Percentiles rank a stretch among this genome's conserved stretches.
Evolutionary conservation across 2,888 invertebrate genomes (phyloP).

Genomic region (Teinopalpus imperialis): DNA sequence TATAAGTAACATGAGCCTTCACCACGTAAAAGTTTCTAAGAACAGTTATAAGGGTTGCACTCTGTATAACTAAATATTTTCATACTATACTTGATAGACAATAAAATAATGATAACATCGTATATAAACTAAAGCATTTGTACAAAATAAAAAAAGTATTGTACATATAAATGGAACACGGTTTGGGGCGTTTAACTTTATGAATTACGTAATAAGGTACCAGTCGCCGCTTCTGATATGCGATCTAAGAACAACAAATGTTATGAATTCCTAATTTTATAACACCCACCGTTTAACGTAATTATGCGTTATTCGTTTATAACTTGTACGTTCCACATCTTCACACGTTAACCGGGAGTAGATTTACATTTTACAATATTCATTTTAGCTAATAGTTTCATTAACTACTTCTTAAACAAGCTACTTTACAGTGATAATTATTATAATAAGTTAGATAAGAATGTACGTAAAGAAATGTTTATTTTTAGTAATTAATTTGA

Average conservation of each 20-base stretch:
- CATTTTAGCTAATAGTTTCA: conserved; percentile 6
- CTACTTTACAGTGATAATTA: background rate
- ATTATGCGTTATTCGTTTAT: conserved; percentile 68
- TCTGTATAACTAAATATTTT: too few species aligned
- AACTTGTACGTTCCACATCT: conserved; percentile 61
- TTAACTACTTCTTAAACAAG: background rate
- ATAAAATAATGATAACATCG: too few species aligned
- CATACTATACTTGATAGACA: too few species aligned
- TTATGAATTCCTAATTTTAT: conserved; percentile 76
- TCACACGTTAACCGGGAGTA: conserved; percentile 46
- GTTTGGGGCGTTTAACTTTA: conserved; percentile 55
- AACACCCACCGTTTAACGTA: conserved; percentile 56
- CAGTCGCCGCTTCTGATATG: conserved; percentile 57
- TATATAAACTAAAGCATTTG: too few species aligned
- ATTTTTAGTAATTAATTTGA: background rate
- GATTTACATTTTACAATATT: conserved; percentile 26
- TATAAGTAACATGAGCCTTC: too few species aligned
- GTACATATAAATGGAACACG: too few species aligned
- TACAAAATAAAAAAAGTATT: too few species aligned
- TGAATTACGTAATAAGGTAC: conserved; percentile 67
- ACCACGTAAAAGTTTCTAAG: too few species aligned
- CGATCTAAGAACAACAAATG: conserved; percentile 74
- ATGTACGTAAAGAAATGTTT: background rate
- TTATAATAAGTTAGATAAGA: background rate
- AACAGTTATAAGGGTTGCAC: too few species aligned